Conservation (phyloP, 2,888 invertebrate genomes). For the Tinea semifulvella region DNA sequence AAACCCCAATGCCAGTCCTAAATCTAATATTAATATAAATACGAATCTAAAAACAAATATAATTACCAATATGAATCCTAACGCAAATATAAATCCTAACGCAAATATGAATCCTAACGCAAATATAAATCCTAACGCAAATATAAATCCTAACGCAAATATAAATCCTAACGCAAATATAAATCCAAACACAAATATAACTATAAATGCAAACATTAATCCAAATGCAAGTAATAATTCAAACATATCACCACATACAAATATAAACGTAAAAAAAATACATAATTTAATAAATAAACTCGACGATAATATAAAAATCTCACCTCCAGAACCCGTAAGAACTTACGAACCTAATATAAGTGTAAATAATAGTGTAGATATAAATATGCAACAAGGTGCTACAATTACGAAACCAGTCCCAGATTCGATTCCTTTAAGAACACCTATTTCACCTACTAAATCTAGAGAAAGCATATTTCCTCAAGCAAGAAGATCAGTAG, state of each 20-base stretch:
- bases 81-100: background rate
- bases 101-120: background rate
- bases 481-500: constrained; percentile 41
- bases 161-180: too few relatives aligned
- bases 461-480: constrained; percentile 51
- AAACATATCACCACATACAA: background rate
- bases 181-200: background rate
- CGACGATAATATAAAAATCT: background rate
- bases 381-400: background rate
- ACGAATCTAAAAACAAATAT: background rate
- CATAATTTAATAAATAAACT: constrained; percentile 2
- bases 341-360: background rate
- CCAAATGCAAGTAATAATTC: background rate
- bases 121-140: background rate
- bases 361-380: background rate
- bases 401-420: background rate
- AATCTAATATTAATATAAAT: too few relatives aligned
- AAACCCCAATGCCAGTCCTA: too few relatives aligned
- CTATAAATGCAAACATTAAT: background rate
- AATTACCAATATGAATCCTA: background rate
- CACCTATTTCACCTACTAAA: background rate
- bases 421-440: background rate
- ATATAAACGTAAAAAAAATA: background rate
- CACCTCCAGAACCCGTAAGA: background rate
- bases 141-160: too few relatives aligned